Base-by-base conservation (phyloP, 2,888 invertebrate genomes). In the Acanthoscelides obtectus region DNA sequence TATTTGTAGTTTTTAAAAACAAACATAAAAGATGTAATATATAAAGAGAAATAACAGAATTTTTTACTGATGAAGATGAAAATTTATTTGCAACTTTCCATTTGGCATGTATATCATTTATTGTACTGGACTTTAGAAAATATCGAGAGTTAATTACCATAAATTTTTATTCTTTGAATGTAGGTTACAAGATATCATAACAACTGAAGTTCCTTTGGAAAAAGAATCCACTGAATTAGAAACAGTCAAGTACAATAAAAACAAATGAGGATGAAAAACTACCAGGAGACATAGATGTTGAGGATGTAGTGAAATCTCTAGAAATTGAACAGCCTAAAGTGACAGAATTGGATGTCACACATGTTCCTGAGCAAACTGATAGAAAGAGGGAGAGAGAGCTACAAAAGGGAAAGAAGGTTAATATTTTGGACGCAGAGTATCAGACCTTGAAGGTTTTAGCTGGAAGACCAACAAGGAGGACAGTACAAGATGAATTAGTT, bases 361-460 rank as follows among this genome's bases (percentile, higher is more conserved):
- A 45, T 12, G 17, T 45, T 45, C 45, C 45, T 45, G 45, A 45
- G 1, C 6, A 45, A 45, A 5, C 25, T 25, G 5, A 45, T n/a
- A n/a, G n/a, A n/a, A n/a, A n/a, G 12, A 17, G 12, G 17, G 5
- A 45, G 8, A 45, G 17, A 12, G 45, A 45, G 17, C 17, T 45
- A 1, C 45, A 45, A 12, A 45, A 12, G 12, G 17, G 17, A 4
- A 45, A 12, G 17, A 45, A 45, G 17, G 12, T 45, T 12, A 6
- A 45, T 6, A 45, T 45, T 1, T 66, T 81, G 20, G 73, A 77
- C 68, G 45, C 72, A 17, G 79, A 78, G 71, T 82, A 82, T 78
- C 75, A 78, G 64, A 79, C 79, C 71, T 77, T 84, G 45, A 78
- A 78, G 74, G 72, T 77, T 20, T 73, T 84, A 22, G 82, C 81